A percentile compares a stretch with the other conserved stretches of the same genome.
These are phyloP conservation scores for Brachionus angularis DNA, from an alignment of 1,140 invertebrate genomes.

Conservation along the genomic window DNA sequence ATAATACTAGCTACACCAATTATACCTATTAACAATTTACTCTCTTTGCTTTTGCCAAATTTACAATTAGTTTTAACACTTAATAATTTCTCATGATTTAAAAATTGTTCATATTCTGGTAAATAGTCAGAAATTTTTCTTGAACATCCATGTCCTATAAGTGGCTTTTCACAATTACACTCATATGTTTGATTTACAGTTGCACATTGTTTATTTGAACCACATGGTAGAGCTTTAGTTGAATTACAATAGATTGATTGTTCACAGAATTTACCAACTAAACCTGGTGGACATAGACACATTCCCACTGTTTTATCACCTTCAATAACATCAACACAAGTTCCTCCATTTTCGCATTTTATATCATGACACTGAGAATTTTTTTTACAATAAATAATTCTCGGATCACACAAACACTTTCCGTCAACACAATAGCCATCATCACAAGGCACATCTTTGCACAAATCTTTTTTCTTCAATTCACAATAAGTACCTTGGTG, in stretches of 20 bases:
- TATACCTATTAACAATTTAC: constrained; percentile 33
- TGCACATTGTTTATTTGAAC: constrained; percentile 2
- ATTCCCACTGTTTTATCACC: constrained; percentile 59
- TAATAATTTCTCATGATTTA: constrained; percentile 10
- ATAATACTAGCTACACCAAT: neutral
- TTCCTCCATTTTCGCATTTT: constrained; percentile 45
- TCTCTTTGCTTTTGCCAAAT: constrained; percentile 42
- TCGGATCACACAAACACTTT: constrained; percentile 36
- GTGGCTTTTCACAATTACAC: constrained; percentile 26
- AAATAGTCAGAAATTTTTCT: constrained; percentile 11
- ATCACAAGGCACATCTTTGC: constrained; percentile 30
- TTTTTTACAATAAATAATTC: constrained; percentile 30
- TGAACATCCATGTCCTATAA: constrained; percentile 12
- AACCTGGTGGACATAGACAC: constrained; percentile 62
- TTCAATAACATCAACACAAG: constrained; percentile 48
- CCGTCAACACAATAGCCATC: constrained; percentile 31
- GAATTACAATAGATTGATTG: constrained; percentile 27
- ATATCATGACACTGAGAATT: constrained; percentile 30
- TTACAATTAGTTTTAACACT: constrained; percentile 22
- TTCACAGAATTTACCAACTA: constrained; percentile 64
- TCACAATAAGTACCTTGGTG: constrained; percentile 39
- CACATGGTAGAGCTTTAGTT: neutral
- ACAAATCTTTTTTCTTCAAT: constrained; percentile 23
- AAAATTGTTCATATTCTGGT: neutral
- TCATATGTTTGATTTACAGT: constrained; percentile 36